Percentiles rank a stretch among this genome's conserved stretches.
Evolutionary conservation across 1,140 invertebrate species (phyloP).

Genomic region (Leptoteleia sp.): DNA sequence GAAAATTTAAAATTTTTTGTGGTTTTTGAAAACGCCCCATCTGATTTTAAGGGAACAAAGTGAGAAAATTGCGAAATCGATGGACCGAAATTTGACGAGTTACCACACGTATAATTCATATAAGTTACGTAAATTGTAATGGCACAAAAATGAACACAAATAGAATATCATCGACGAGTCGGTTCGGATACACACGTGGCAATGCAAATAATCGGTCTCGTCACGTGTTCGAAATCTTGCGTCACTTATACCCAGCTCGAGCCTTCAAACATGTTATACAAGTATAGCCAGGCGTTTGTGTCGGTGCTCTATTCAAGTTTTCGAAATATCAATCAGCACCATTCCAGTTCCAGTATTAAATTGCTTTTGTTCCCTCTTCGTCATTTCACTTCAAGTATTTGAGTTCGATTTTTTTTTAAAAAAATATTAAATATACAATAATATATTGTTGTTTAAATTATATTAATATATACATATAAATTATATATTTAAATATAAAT

Average conservation of each 20-base stretch:
- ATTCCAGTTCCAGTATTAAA: no score
- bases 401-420: no score
- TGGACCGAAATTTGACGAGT: conserved; percentile 32
- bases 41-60: no score
- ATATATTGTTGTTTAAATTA: no score
- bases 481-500: no score
- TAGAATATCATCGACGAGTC: conserved; percentile 22
- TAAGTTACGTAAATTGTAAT: conserved; percentile 27
- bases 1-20: no score
- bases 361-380: no score
- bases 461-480: no score
- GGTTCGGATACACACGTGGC: conserved; percentile 44
- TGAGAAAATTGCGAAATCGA: conserved; percentile 21
- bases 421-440: no score
- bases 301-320: conserved; percentile 33
- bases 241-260: conserved; percentile 47
- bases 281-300: conserved; percentile 8
- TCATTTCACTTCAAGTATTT: no score
- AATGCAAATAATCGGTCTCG: conserved; percentile 55
- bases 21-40: no score
- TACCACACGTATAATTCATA: conserved; percentile 31
- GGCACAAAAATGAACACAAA: conserved; percentile 44
- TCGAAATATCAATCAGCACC: conserved; percentile 44
- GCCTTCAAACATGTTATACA: conserved; percentile 41
- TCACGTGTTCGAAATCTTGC: conserved; percentile 54